Percentiles rank a stretch among this genome's conserved stretches.
Evolutionary conservation across 2,888 invertebrate genomes (phyloP).

Genomic region (Napeogenes inachia): DNA sequence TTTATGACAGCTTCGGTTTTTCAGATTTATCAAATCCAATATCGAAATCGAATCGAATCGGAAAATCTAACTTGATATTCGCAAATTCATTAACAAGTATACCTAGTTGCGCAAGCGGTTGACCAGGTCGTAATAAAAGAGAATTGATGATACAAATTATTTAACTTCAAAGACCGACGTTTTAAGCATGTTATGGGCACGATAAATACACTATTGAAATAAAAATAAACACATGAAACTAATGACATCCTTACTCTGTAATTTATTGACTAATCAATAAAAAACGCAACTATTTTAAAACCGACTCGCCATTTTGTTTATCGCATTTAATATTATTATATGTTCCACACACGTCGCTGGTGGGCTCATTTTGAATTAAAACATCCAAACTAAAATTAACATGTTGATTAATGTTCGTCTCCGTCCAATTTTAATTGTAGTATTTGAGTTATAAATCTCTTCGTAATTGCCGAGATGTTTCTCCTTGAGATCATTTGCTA

Average conservation of each 20-base stretch:
- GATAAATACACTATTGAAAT: conserved; percentile 1
- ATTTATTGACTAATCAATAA: conserved; percentile 22
- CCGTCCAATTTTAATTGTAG: conserved; percentile 35
- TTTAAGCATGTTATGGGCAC: background rate
- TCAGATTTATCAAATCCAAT: no score
- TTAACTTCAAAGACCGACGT: background rate
- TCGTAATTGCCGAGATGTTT: conserved; percentile 48
- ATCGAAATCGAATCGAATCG: no score
- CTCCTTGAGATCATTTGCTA: conserved; percentile 31
- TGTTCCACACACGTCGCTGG: conserved; percentile 19
- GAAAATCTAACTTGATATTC: no score
- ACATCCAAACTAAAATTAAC: conserved; percentile 44
- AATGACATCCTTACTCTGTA: conserved; percentile 19
- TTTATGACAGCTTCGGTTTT: no score
- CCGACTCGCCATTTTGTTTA: conserved; percentile 10
- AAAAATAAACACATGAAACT: conserved; percentile 15
- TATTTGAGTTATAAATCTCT: conserved; percentile 60
- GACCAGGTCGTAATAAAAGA: background rate
- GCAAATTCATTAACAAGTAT: background rate
- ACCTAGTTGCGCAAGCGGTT: background rate
- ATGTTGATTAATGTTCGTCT: conserved; percentile 40
- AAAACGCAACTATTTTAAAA: conserved; percentile 7
- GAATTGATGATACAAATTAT: conserved; percentile 5
- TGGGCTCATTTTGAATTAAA: conserved; percentile 31
- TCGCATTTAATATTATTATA: conserved; percentile 12